phyloP scores from a whole-genome alignment of 2,888 invertebrate species.

The Selenia dentaria region DNA sequence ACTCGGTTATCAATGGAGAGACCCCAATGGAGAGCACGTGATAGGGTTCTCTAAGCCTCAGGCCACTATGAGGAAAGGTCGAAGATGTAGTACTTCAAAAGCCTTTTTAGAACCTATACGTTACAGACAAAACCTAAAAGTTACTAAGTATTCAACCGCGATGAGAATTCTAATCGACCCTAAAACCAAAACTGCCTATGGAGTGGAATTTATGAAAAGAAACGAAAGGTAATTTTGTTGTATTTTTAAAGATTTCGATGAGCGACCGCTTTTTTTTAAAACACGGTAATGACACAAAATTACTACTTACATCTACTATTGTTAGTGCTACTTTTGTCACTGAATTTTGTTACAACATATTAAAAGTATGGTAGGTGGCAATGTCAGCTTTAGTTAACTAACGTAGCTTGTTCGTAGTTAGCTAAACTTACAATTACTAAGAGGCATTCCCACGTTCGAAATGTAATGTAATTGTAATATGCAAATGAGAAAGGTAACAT shows the following conservation, averaged over 20 bases:
- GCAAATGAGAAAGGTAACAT: no score
- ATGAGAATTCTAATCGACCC: conserved; percentile 88
- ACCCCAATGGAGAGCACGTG: conserved; percentile 87
- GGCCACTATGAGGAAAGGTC: conserved; percentile 88
- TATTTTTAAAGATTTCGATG: no score
- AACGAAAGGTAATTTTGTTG: conserved; percentile 69
- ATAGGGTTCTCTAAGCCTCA: conserved; percentile 89
- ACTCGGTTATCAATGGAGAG: conserved; percentile 88
- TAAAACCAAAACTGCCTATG: conserved; percentile 83
- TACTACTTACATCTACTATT: no score
- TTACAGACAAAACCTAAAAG: conserved; percentile 87
- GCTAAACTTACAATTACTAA: background rate
- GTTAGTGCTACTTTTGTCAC: no score
- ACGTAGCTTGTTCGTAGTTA: background rate
- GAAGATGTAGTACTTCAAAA: conserved; percentile 91
- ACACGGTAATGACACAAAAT: no score
- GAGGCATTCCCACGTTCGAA: conserved; percentile 1
- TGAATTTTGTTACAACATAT: no score
- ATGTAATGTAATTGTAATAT: no score
- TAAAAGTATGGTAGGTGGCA: no score
- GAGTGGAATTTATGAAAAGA: conserved; percentile 89
- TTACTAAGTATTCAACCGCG: conserved; percentile 88
- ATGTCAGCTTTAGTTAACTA: no score
- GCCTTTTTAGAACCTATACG: conserved; percentile 90
- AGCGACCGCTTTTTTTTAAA: no score